phyloP scores from a whole-genome alignment of 2,888 invertebrate genomes.

The Lepeophtheirus nordmannii region DNA sequence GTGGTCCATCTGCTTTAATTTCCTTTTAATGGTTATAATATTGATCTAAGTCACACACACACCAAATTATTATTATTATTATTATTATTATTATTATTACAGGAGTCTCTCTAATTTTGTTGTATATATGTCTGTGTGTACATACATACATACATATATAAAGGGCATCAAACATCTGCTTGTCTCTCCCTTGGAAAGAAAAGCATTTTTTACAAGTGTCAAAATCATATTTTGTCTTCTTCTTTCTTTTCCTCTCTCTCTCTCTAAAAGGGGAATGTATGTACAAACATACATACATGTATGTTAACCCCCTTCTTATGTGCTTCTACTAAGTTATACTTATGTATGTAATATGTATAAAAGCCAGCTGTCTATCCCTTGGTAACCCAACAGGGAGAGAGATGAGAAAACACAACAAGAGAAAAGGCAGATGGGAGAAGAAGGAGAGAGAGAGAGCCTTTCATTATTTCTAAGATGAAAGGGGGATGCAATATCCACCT shows the following conservation, averaged over 20 bases:
- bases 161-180: constrained; percentile 11
- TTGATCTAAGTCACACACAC: not conserved
- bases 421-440: not conserved
- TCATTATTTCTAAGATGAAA: too few relatives aligned
- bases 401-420: not conserved
- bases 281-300: too few relatives aligned
- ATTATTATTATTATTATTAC: not conserved
- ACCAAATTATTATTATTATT: too few relatives aligned
- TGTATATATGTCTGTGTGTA: too few relatives aligned
- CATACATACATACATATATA: not conserved
- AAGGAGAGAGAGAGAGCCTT: not conserved
- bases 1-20: constrained; percentile 8
- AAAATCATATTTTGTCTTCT: constrained; percentile 10
- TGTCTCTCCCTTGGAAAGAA: constrained; percentile 10
- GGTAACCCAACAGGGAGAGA: not conserved
- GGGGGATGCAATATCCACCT: too few relatives aligned
- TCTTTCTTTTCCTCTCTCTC: not conserved
- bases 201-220: constrained; percentile 11
- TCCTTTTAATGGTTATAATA: constrained; percentile 3
- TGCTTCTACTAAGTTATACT: not conserved
- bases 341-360: not conserved
- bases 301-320: constrained; percentile 9
- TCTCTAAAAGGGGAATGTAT: too few relatives aligned
- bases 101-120: not conserved
- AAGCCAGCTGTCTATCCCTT: not conserved